Evolutionary conservation across 2,797 vertebrate genomes (phyloP).

Genomic region (Danionella dracula): DNA sequence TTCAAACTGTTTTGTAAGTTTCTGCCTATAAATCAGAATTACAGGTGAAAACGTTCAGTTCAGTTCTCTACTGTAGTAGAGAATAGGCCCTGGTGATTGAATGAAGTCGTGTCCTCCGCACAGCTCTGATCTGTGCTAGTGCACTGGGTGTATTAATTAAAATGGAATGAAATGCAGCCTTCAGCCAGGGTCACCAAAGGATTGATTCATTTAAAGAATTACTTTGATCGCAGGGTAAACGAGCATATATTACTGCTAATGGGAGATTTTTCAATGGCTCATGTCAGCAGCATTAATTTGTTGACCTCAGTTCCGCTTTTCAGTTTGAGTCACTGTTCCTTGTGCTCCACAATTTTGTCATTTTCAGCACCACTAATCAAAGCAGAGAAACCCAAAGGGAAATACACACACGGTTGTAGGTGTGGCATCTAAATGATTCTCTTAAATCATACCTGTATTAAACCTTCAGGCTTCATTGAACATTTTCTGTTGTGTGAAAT

Average conservation of each 20-base stretch:
- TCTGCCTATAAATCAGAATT: no score
- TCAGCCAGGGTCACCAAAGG: conserved; percentile 23
- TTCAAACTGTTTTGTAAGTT: no score
- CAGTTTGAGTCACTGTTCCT: neutral
- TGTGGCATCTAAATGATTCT: neutral
- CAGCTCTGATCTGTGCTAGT: conserved; percentile 19
- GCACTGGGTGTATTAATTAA: conserved; percentile 43
- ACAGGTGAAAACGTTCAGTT: no score
- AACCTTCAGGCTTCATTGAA: neutral
- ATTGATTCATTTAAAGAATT: conserved; percentile 22
- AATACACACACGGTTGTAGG: neutral
- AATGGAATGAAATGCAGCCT: conserved; percentile 50
- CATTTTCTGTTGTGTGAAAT: neutral
- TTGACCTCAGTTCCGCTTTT: neutral
- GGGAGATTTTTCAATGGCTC: conserved; percentile 1
- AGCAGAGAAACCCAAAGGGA: neutral
- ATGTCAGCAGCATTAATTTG: conserved; percentile 15
- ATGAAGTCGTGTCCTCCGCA: conserved; percentile 34
- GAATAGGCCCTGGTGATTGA: conserved; percentile 36
- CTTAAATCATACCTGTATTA: neutral
- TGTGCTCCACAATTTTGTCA: neutral
- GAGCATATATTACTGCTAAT: conserved; percentile 19
- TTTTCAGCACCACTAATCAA: neutral
- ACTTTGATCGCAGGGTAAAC: conserved; percentile 19
- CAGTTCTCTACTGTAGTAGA: no score